Base-by-base conservation (phyloP, 1,140 invertebrate genomes). In the Pachyrhynchus sulphureomaculatus region DNA sequence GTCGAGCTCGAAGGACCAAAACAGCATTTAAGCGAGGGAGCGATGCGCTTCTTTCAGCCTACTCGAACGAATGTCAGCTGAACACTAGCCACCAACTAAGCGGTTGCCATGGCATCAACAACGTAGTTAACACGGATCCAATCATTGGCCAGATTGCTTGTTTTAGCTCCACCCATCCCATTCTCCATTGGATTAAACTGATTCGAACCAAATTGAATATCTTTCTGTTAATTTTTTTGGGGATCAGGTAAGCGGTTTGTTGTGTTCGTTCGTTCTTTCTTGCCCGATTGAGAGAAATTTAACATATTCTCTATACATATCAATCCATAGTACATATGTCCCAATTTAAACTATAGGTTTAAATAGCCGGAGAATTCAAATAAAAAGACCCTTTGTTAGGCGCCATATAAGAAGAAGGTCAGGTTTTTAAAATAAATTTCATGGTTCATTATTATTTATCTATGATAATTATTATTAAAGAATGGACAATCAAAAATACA, bases 101-200 rank as follows among this genome's bases (percentile, higher is more conserved):
- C 65, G 68, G 75, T 76, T 76, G 71, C 75, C 75, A 76, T 76
- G 73, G 67, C 67, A 75, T 70, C 73, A 53, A 32, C 62, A 65
- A 44, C 70, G 68, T 68, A 67, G 65, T 69, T 69, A 71, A 69
- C 65, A 37, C 60, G 44, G 37, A 57, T 44, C 66, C 71, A 72
- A 75, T 74, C 68, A 70, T 73, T 70, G 71, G 71, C 65, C 72
- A 71, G 72, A 72, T 72, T 73, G 66, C 45, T 33, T 64, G 29
- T 41, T 41, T 18, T 52, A 54, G 68, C 69, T 60, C 64, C 72
- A 59, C 74, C 74, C 56, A 59, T 41, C 53, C 62, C 61, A 71
- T 71, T 73, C 64, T 70, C 74, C 70, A 75, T 75, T 74, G 74
- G 74, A 70, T 73, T 72, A 75, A 73, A 75, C 70, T 74, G 74